Evolutionary conservation across 2,888 invertebrate genomes (phyloP).

Genomic region (Clistopyga incitator): DNA sequence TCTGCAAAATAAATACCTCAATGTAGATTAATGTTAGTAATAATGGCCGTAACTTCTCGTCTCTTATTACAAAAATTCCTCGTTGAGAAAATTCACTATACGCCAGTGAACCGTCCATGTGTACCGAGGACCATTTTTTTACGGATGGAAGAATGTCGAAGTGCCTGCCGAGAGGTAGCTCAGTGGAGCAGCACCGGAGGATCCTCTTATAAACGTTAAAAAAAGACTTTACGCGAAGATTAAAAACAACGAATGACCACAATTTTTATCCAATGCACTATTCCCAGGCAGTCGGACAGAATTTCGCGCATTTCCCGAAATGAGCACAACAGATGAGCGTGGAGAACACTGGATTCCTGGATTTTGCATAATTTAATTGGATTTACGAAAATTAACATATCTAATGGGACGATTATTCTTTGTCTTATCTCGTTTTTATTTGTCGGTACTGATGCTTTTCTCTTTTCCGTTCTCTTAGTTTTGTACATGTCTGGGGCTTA

Average conservation of each 20-base stretch:
- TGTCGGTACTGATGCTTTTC: constrained; percentile 2
- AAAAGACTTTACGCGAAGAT: constrained; percentile 43
- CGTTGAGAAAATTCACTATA: constrained; percentile 3
- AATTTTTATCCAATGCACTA: constrained; percentile 29
- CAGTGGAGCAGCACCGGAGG: constrained; percentile 39
- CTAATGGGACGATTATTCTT: constrained; percentile 67
- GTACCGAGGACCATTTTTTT: constrained; percentile 26
- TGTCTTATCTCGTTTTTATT: constrained; percentile 56
- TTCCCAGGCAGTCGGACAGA: constrained; percentile 29
- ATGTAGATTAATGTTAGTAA: constrained; percentile 20
- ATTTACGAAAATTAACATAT: constrained; percentile 65
- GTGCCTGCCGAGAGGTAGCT: constrained; percentile 12
- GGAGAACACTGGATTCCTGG: constrained; percentile 50
- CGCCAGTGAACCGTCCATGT: constrained; percentile 8
- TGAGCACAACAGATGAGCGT: constrained; percentile 17
- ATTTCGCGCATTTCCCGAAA: constrained; percentile 32
- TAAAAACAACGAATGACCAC: constrained; percentile 49
- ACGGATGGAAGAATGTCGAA: constrained; percentile 36
- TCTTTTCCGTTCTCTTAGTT: constrained; percentile 10
- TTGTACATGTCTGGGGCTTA: not conserved
- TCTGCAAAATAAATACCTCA: constrained; percentile 69
- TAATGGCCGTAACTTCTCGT: constrained; percentile 24
- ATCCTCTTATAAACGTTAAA: constrained; percentile 8
- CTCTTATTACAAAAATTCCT: constrained; percentile 46
- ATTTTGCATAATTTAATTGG: constrained; percentile 70